Conservation (phyloP, 2,113 vertebrate species). For the sheep (Ovis aries) region ARS-UI_Ramb_v3.0 NC_056072.1:41425001-41425500, state of each 20-base stretch:
- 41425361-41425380: background rate
- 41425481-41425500: background rate
- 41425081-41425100: background rate
- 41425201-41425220: background rate
- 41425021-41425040: background rate
- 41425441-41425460: background rate
- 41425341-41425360: background rate
- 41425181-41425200: background rate
- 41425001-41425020: background rate
- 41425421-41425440: background rate
- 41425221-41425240: background rate
- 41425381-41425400: background rate
- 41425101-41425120: background rate
- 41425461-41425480: background rate
- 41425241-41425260: background rate
- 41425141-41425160: background rate
- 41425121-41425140: background rate
- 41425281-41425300: background rate
- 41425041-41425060: background rate
- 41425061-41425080: background rate
- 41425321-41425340: background rate
- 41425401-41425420: background rate
- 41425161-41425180: background rate
- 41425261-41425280: background rate
- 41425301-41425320: background rate